Percentiles rank a stretch among this genome's conserved stretches.
Evolutionary conservation across 1,140 invertebrate genomes (phyloP).

Genomic region (Mycetomoellerius zeteki): DNA sequence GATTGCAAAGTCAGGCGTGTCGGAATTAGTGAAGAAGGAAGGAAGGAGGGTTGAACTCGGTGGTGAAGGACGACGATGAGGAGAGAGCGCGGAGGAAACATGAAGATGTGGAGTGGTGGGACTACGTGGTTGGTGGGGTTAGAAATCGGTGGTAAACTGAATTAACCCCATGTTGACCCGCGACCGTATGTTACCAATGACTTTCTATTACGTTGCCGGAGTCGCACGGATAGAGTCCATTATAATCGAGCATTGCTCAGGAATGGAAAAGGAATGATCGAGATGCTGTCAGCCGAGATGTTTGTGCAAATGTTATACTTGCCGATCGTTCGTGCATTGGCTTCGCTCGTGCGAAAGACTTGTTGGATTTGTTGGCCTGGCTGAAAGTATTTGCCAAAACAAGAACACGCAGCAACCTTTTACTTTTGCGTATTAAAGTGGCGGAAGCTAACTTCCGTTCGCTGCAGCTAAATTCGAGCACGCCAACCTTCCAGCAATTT

Average conservation of each 20-base stretch:
- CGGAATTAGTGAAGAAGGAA: conserved; percentile 71
- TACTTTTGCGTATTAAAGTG: conserved; percentile 41
- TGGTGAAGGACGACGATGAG: conserved; percentile 29
- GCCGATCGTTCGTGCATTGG: neutral
- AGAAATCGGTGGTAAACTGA: conserved; percentile 79
- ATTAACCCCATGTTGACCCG: conserved; percentile 79
- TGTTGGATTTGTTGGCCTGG: conserved; percentile 21
- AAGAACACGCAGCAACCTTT: conserved; percentile 41
- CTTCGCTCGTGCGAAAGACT: conserved; percentile 1
- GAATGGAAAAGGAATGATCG: conserved; percentile 15
- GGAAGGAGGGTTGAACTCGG: conserved; percentile 40
- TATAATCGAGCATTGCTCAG: conserved; percentile 48
- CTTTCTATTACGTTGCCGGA: conserved; percentile 74
- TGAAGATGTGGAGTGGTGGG: neutral
- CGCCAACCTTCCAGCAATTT: conserved; percentile 58
- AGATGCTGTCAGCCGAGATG: conserved; percentile 3
- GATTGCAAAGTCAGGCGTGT: conserved; percentile 65
- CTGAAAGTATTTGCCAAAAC: conserved; percentile 33
- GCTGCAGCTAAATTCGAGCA: conserved; percentile 47
- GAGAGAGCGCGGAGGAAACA: conserved; percentile 10
- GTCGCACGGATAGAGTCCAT: conserved; percentile 47
- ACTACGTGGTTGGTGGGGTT: conserved; percentile 56
- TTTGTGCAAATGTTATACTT: conserved; percentile 51
- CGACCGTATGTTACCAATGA: conserved; percentile 78
- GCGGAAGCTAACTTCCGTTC: conserved; percentile 57